Base-by-base conservation (phyloP, 1,140 invertebrate species). In the Cydia fagiglandana region DNA sequence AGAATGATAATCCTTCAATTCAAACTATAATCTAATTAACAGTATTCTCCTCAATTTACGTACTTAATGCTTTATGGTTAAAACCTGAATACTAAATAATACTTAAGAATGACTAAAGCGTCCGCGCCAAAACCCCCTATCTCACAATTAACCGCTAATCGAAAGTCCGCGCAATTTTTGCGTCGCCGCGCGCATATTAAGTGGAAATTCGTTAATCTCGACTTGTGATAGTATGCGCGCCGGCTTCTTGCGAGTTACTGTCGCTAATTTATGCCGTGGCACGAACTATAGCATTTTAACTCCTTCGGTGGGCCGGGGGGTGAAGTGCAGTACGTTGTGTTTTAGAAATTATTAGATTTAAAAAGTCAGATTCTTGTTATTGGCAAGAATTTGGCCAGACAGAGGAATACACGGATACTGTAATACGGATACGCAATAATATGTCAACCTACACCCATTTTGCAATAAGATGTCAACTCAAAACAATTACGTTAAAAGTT, bases 221-320 rank as follows among this genome's bases (percentile, higher is more conserved):
- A 89, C 90, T 90, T 79, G 84, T 83, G 90, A 92, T 91, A 88
- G 87, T 90, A 90, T 90, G 90, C 89, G 86, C 86, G 83, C 83
- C 84, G 88, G 86, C 86, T 88, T 87, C 88, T 90, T 86, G 83
- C 86, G 83, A 86, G 84, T 86, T 86, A 87, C 83, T 82, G 83
- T 73, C 79, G 82, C 83, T 91, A 92, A 92, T 92, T 92, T 92
- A 92, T 92, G 90, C 90, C 73, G 81, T 78, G 83, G 81, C 91
- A 92, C 91, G 91, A 90, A 91, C 91, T 91, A 90, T 91, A 86
- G 88, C 88, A 88, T 92, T 92, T 92, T 92, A 92, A 92, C 91
- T 92, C 91, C 89, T 92, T 92, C 88, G 81, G 81, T 77, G 66
- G 64, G 75, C 17, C 1, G 24, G n/a, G 13, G 15, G 75, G n/a